Base-by-base conservation (phyloP, 2,113 vertebrate species). In the Phyllostomus hastatus region DNA sequence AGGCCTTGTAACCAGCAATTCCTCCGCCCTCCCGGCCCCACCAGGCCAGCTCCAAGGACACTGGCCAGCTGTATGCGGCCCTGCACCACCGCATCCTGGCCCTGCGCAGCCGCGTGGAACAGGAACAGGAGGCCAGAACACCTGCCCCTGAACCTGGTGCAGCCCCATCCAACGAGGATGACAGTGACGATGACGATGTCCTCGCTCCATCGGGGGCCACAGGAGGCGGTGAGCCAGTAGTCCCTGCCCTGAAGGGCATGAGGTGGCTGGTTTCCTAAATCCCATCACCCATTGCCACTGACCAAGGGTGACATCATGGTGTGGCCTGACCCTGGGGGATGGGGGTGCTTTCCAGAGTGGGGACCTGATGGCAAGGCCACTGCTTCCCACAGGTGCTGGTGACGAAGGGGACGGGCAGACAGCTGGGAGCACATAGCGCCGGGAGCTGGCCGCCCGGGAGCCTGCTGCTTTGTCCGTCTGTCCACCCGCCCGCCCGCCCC, bases 71-170 rank as follows among this genome's bases (percentile, higher is more conserved):
- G 92, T 99, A 99, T 0, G 99, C 99, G 0, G 99, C 99, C 0
- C 98, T 99, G 90, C 99, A 99, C 98, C 99, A 99, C 96, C 99
- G 99, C 20, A 99, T 99, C 98, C 97, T 99, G 96, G 99, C 99
- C 61, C 98, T 99, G 91, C 98, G 99, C 96, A 99, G 99, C 96
- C 98, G 98, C 2, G 99, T 98, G 20, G 99, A 99, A 26, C 99
- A 99, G 94, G 99, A 99, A 83, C 97, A 98, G 0, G 99, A 99
- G 92, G 85, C 98, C 75, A 99, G 98, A 81, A 83, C 79, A 0
- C 96, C 98, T 0, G 95, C 95, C 19, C 99, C 99, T 0, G 99
- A 99, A 73, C 98, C 99, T 0, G 99, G 99, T 92, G 98, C 99
- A 48, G 98, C 99, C 0, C 99, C 99, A 50, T 99, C 99, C 54